These are phyloP conservation scores for Galerucella pusilla DNA, from an alignment of 2,888 invertebrate genomes.

Conservation along the genomic window DNA sequence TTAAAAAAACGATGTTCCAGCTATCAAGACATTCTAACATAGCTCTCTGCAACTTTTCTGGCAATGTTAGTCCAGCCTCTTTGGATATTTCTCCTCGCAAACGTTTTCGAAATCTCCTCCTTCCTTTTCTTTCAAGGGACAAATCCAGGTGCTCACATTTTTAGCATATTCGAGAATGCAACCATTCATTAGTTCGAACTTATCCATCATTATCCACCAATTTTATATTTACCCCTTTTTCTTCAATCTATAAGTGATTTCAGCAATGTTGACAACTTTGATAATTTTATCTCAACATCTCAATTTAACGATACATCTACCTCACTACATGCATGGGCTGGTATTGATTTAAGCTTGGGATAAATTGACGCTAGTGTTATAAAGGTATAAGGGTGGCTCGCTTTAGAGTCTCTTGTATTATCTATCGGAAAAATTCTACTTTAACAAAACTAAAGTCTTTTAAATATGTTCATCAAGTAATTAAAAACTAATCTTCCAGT, in stretches of 20 bases:
- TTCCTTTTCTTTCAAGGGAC: too few relatives aligned
- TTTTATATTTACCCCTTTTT: conserved; percentile 23
- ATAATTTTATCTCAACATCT: conserved; percentile 62
- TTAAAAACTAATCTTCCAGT: too few relatives aligned
- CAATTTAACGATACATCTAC: conserved; percentile 60
- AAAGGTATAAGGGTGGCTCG: conserved; percentile 17
- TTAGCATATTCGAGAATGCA: conserved; percentile 6
- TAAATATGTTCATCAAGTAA: not conserved
- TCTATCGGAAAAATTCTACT: too few relatives aligned
- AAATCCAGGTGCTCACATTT: too few relatives aligned
- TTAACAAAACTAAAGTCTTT: not conserved
- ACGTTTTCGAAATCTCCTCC: too few relatives aligned
- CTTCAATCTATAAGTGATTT: conserved; percentile 55
- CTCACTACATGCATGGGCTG: conserved; percentile 57
- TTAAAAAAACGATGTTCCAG: too few relatives aligned
- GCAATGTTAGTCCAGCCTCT: too few relatives aligned
- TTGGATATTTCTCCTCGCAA: too few relatives aligned
- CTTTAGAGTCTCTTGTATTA: not conserved
- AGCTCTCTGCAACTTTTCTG: too few relatives aligned
- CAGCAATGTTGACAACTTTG: conserved; percentile 58
- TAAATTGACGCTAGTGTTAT: not conserved
- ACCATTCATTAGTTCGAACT: conserved; percentile 14
- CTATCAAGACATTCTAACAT: too few relatives aligned
- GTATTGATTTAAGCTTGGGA: conserved; percentile 63
- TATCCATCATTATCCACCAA: conserved; percentile 30